phyloP scores from a whole-genome alignment of 2,113 vertebrate species.

The Equus quagga region DNA sequence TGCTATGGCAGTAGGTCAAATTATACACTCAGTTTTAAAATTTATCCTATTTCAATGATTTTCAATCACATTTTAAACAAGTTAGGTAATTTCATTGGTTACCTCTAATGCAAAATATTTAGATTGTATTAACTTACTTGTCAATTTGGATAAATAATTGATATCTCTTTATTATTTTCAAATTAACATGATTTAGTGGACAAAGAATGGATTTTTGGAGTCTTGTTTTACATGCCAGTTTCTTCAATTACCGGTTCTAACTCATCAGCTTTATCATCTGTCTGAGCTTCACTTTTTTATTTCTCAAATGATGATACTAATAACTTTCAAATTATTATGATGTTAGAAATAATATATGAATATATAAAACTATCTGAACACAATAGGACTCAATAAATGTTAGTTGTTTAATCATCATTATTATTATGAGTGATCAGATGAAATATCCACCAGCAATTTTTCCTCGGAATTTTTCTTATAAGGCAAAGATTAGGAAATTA shows the following conservation, averaged over 20 bases:
- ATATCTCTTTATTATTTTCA: conserved; percentile 21
- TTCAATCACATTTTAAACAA: conserved; percentile 20
- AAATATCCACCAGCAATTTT: not conserved
- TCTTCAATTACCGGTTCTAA: not conserved
- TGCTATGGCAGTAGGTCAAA: not conserved
- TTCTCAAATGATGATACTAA: not conserved
- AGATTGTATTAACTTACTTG: not conserved
- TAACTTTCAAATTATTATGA: not conserved
- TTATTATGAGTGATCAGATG: conserved; percentile 1
- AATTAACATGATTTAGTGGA: not conserved
- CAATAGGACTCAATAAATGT: not conserved
- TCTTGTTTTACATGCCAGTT: conserved; percentile 7
- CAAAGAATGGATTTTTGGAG: not conserved
- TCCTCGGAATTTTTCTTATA: conserved; percentile 26
- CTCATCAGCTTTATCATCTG: not conserved
- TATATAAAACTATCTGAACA: not conserved
- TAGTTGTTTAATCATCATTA: not conserved
- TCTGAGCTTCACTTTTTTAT: conserved; percentile 23
- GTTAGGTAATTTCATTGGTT: conserved; percentile 1
- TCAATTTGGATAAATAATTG: not conserved
- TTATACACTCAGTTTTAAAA: not conserved
- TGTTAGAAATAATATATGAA: conserved; percentile 17
- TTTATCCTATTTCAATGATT: not conserved
- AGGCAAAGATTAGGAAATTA: conserved; percentile 44
- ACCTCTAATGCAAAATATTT: conserved; percentile 9